Percentiles rank a stretch among this genome's conserved stretches.
Evolutionary conservation across 2,888 invertebrate species (phyloP).

Genomic region (Eristalis arbustorum): DNA sequence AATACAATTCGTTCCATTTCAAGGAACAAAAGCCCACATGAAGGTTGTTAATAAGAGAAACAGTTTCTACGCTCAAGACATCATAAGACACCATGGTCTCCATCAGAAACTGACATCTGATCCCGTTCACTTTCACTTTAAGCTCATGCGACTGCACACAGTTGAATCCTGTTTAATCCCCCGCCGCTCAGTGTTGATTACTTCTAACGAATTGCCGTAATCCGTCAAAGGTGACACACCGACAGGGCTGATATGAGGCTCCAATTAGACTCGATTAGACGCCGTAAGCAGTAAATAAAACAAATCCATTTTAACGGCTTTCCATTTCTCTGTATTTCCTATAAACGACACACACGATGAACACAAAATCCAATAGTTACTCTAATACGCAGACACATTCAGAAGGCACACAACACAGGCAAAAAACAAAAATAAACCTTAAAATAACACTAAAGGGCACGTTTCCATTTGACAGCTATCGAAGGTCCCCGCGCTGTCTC

Average conservation of each 20-base stretch:
- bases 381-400: not conserved
- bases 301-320: not conserved
- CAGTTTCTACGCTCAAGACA: no score
- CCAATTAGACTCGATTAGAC: not conserved
- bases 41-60: no score
- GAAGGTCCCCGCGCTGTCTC: not conserved
- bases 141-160: not conserved
- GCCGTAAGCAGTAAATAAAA: not conserved
- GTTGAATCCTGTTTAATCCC: not conserved
- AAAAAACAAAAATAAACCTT: not conserved
- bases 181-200: not conserved
- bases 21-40: no score
- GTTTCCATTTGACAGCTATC: slow-evolving; percentile 49
- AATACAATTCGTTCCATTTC: no score
- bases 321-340: not conserved
- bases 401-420: not conserved
- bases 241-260: not conserved
- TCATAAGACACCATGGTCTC: no score
- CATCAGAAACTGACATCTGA: no score
- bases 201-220: not conserved
- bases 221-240: not conserved
- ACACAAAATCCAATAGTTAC: not conserved
- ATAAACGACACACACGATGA: not conserved
- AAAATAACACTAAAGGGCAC: slow-evolving; percentile 15
- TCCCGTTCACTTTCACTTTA: not conserved